These are phyloP conservation scores for Mandrillus leucophaeus DNA, from an alignment of 2,113 vertebrate species.

Conservation along the genomic window DNA sequence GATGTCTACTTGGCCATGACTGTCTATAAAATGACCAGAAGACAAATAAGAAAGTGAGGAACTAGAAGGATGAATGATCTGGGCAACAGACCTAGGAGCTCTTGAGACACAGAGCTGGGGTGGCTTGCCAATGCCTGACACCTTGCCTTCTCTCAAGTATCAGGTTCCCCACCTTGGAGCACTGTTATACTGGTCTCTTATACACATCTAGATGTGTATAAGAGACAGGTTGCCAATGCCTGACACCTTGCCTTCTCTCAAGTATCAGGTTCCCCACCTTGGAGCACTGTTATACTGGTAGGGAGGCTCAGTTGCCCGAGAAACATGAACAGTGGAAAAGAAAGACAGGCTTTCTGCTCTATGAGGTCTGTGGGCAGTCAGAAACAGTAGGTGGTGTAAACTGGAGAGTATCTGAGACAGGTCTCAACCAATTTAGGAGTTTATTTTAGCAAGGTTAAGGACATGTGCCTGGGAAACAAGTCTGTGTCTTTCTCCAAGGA, in stretches of 20 bases:
- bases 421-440: too few species aligned
- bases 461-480: too few species aligned
- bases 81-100: too few species aligned
- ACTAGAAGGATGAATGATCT: neutral
- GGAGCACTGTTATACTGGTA: slow-evolving; percentile 78
- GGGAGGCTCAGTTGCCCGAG: slow-evolving; percentile 86
- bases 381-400: slow-evolving; percentile 82
- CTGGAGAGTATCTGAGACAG: too few species aligned
- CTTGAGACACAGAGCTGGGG: fast-evolving
- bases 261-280: slow-evolving; percentile 81
- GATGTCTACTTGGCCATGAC: neutral
- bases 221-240: neutral
- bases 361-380: slow-evolving; percentile 88
- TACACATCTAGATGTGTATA: too few species aligned
- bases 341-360: slow-evolving; percentile 83
- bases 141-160: slow-evolving; percentile 66
- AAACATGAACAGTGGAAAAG: slow-evolving; percentile 86
- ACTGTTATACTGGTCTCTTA: slow-evolving; percentile 80
- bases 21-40: neutral
- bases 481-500: too few species aligned
- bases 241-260: neutral
- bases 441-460: too few species aligned
- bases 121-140: neutral
- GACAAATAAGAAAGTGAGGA: neutral
- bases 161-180: slow-evolving; percentile 75